Conservation (phyloP, 1,140 invertebrate species). For the Panagrolaimus sp. region DNA sequence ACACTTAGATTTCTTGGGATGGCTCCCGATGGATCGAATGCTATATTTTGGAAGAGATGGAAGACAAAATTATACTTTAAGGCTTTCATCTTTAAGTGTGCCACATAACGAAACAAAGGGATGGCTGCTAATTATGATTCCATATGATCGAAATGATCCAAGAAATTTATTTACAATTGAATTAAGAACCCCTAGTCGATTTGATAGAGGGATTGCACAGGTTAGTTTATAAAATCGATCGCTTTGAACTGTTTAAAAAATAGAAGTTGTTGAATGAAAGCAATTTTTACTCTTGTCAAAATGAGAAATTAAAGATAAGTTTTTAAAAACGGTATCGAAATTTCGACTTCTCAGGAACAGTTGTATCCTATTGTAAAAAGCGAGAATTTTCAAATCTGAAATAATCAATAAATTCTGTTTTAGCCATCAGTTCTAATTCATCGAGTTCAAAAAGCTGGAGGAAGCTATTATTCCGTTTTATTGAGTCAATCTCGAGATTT, state of each 20-base stretch:
- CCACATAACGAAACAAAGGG: constrained; percentile 46
- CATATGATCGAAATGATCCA: constrained; percentile 47
- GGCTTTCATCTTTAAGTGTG: constrained; percentile 49
- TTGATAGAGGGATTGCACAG: constrained; percentile 45
- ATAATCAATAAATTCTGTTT: not conserved
- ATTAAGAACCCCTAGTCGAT: constrained; percentile 40
- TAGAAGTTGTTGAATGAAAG: too few species aligned
- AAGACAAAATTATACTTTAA: constrained; percentile 50
- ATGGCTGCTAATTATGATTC: constrained; percentile 53
- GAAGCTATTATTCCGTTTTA: constrained; percentile 48
- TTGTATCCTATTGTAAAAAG: too few species aligned
- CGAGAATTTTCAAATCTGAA: too few species aligned
- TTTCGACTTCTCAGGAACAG: too few species aligned
- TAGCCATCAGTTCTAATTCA: constrained; percentile 48
- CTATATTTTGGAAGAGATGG: constrained; percentile 53
- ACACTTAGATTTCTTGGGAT: constrained; percentile 54
- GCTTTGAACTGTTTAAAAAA: too few species aligned
- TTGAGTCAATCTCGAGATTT: constrained; percentile 48
- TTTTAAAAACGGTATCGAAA: too few species aligned
- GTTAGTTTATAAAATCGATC: constrained; percentile 2
- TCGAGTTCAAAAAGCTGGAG: constrained; percentile 42
- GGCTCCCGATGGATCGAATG: constrained; percentile 54
- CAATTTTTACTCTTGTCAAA: too few species aligned
- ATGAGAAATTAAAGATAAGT: too few species aligned
- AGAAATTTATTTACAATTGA: constrained; percentile 52